Base-by-base conservation (phyloP, 2,113 vertebrate species). In the Syngnathus typhle region DNA sequence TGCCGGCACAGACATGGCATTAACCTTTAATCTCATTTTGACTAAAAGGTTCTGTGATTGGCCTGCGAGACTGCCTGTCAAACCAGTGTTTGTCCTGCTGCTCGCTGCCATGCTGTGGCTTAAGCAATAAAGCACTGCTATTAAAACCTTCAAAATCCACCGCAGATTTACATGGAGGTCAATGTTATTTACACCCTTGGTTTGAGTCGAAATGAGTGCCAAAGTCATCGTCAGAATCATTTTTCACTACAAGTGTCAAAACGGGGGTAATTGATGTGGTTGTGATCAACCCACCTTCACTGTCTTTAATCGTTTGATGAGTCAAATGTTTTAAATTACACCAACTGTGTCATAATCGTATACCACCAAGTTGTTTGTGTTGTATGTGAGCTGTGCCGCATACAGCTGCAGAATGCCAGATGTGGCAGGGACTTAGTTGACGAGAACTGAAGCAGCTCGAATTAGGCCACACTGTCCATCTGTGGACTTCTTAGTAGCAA, bases 11-110 rank as follows among this genome's bases (percentile, higher is more conserved):
- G 56, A 61, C 65, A 3, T 38, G 59, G 73, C 58, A 76, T 82
- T 80, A 81, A 79, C 73, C 65, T 76, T 71, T 85, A 79, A 84
- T 83, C 85, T 68, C 67, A 78, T 84, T 87, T 78, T 68, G 64
- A 52, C 79, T 78, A 49, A 72, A 78, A 77, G 74, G 58, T 74
- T 32, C 56, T 76, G 74, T 66, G 63, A 79, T 80, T 72, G 69
- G 71, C 54, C 32, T 9, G 16, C 23, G 10, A 39, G 65, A 65
- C 59, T 75, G 55, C 69, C 72, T 55, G 65, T 84, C 71, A 80
- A 55, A 32, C 49, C 21, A n/a, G n/a, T 47, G 64, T 46, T 54
- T 13, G 52, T 59, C 54, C 64, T 32, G 65, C 67, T 68, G 61
- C 49, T 58, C 69, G 64, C 41, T 49, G 41, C 38, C 6, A 0